Evolutionary conservation across 2,888 invertebrate species (phyloP), one percentile per base, ranked within the genome.

Genomic region (Diabrotica balteata): DNA sequence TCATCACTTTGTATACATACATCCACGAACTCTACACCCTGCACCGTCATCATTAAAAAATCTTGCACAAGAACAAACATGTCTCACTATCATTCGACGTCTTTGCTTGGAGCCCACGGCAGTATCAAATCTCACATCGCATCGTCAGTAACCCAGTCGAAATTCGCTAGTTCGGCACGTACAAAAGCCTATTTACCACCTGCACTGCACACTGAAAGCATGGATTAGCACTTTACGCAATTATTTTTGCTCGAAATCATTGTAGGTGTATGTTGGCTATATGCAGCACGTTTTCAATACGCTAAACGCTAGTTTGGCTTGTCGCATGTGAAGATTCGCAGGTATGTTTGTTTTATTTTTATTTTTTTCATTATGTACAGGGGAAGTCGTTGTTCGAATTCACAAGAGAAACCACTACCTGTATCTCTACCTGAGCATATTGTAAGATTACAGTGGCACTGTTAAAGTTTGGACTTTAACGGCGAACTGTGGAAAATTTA

Each of bases 161-260:
- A 45, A 45, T 66, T 67, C 49, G 62, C 49, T 61, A 58, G 53
- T 68, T 71, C 51, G 59, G 57, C 68, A 67, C 69, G 69, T 62
- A 69, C 67, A 65, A 67, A 32, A 22, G 64, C 63, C 66, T 51
- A 62, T 71, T 67, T 66, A 51, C 60, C 67, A 65, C 65, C 68
- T 71, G 65, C 69, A 71, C 71, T 47, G 49, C 22, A 44, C 69
- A 71, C 71, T 47, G 49, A 10, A 44, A 69, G 69, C 71, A 72
- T 72, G 69, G 68, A 67, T 55, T 67, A 69, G 67, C 72, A 72
- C 72, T 68, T 63, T 59, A 52, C 50, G 22, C 22, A 43, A 50
- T 51, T 50, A 49, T 59, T 64, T 55, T 59, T 52, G 46, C 32
- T 17, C 51, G 9, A 64, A 61, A 65, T 57, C 51, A 59, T 44